Conservation (phyloP, 2,113 vertebrate genomes). For the Galemys pyrenaicus region DNA sequence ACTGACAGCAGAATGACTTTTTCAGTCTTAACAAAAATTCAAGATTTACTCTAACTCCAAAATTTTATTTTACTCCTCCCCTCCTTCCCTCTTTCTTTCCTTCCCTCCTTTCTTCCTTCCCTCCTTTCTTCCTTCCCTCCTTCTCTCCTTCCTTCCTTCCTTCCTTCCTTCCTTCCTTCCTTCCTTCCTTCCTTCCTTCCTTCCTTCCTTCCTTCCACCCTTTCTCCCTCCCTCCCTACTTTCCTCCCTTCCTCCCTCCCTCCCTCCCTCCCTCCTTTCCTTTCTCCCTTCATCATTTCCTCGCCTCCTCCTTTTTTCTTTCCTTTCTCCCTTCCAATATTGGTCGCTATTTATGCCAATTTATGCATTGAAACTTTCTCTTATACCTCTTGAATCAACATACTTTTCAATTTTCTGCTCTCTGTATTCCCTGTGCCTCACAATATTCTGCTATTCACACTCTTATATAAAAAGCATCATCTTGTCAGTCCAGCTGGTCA, state of each 20-base stretch:
- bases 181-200: no score
- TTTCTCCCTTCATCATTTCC: no score
- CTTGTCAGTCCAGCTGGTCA: neutral
- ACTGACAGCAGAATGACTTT: neutral
- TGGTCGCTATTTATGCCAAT: neutral
- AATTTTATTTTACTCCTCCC: no score
- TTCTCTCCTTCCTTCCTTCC: no score
- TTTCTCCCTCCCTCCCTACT: no score
- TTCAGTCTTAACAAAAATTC: neutral
- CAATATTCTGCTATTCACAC: neutral
- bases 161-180: no score
- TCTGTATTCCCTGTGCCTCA: neutral
- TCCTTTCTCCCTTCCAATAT: neutral
- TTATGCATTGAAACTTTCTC: slow-evolving; percentile 3
- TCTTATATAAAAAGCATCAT: neutral
- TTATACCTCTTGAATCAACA: neutral
- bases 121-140: no score
- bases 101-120: no score
- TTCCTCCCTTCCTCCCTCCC: no score
- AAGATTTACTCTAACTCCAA: neutral
- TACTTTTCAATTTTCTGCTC: neutral
- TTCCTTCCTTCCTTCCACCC: no score
- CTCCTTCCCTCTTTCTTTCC: no score
- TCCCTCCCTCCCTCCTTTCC: no score
- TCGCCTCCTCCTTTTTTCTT: neutral